Evolutionary conservation across 2,113 vertebrate species (phyloP).

Genomic region (Thymallus thymallus): DNA sequence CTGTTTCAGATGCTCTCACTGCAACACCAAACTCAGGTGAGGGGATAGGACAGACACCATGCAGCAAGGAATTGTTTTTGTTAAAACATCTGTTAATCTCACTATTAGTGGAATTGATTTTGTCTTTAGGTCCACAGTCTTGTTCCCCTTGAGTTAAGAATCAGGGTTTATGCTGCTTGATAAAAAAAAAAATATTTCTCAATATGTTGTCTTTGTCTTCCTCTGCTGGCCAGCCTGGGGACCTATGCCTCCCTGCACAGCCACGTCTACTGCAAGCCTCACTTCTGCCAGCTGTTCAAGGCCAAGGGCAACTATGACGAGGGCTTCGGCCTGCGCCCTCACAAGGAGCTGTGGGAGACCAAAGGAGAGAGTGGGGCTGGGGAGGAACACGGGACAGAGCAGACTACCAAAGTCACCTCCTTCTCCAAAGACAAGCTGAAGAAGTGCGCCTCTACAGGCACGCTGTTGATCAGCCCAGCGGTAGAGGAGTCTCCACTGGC

Average conservation of each 20-base stretch:
- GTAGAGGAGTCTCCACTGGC: conserved; percentile 91
- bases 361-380: conserved; percentile 67
- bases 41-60: neutral
- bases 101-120: too few species aligned
- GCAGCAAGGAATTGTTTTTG: too few species aligned
- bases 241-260: conserved; percentile 92
- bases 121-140: too few species aligned
- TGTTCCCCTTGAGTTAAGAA: too few species aligned
- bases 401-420: neutral
- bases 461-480: conserved; percentile 70
- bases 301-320: conserved; percentile 98
- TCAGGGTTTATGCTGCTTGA: neutral
- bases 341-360: conserved; percentile 90
- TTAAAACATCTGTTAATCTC: too few species aligned
- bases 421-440: conserved; percentile 7
- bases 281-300: conserved; percentile 97
- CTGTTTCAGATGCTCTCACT: conserved; percentile 96
- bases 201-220: neutral
- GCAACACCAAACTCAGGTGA: conserved; percentile 95
- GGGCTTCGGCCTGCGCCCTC: conserved; percentile 93
- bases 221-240: conserved; percentile 74
- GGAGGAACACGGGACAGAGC: conserved; percentile 52
- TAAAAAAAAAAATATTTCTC: neutral
- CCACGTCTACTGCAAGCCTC: conserved; percentile 94
- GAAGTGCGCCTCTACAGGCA: conserved; percentile 45